These are phyloP conservation scores for Phrynosoma platyrhinos DNA, from an alignment of 2,113 vertebrate species.

Conservation along the genomic window DNA sequence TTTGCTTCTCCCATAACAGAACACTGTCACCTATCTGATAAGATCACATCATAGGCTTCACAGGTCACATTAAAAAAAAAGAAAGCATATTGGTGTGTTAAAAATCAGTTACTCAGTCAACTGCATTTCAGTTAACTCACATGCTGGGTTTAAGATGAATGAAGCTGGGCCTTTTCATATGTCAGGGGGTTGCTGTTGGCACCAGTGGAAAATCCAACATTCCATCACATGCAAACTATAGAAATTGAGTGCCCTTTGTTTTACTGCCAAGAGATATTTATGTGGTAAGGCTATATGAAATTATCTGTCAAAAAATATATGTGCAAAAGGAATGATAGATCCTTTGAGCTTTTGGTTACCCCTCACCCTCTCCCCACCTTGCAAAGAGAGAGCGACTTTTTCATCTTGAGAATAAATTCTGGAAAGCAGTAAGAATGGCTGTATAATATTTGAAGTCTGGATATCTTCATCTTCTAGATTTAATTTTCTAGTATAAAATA, in stretches of 20 bases:
- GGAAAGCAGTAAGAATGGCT: neutral
- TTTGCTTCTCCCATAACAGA: too few species aligned
- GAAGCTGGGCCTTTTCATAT: neutral
- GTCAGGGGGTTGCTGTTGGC: neutral
- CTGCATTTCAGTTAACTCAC: neutral
- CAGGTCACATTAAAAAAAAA: too few species aligned
- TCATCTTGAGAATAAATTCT: constrained; percentile 17
- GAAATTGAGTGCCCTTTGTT: neutral
- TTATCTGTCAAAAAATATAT: neutral
- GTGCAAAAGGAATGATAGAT: neutral
- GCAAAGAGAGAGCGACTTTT: neutral
- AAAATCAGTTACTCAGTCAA: neutral
- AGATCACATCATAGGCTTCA: too few species aligned
- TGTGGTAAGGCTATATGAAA: neutral
- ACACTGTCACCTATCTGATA: too few species aligned
- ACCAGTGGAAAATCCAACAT: neutral
- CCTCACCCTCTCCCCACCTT: neutral
- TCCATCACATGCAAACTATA: neutral
- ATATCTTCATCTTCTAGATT: constrained; percentile 53
- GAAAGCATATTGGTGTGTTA: too few species aligned
- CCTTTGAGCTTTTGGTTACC: neutral
- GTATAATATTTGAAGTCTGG: constrained; percentile 35
- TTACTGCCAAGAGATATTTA: neutral
- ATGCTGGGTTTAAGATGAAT: neutral
- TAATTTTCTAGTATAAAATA: constrained; percentile 63